Evolutionary conservation across 2,797 vertebrate species (phyloP), one percentile per base, ranked within the genome.

Genomic region (Bucorvus abyssinicus): DNA sequence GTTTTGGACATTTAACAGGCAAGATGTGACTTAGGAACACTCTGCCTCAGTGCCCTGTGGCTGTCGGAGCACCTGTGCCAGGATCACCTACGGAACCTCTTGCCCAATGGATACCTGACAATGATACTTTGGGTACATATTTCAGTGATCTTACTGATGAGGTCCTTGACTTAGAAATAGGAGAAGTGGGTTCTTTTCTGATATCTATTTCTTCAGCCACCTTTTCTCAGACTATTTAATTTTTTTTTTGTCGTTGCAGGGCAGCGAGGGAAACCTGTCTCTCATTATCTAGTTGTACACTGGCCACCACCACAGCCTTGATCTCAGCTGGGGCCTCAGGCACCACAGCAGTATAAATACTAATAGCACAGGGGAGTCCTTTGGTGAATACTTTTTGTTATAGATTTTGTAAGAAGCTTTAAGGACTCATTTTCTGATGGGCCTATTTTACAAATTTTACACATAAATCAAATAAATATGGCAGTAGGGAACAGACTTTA

Each of bases 231-330:
- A 50, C 49, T 93, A 38, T 93, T 96, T 91, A 57, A 26, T 64
- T 73, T 90, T 69, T 61, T 61, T 89, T 53, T 64, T 53, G 79
- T 53, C 2, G 0, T 94, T 93, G 53, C 32, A 76, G 85, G 89
- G 91, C 94, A 94, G 85, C 1, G 8, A 94, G 45, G 84, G 75
- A 97, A 97, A 97, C 92, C 95, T 97, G 96, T 97, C 88, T 97
- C 95, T 95, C 94, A 97, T 96, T 96, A 97, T 95, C 87, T 95
- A 76, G 87, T 96, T 96, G 96, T 96, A 91, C 93, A 76, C 85
- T 91, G 85, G 76, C 91, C 88, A 96, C 94, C 94, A 95, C 95
- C 1, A 0, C 38, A 82, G 85, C 92, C 96, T 94, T 96, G 95
- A 95, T 96, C 94, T 96, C 85, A 93, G 92, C 88, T 96, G 93